A percentile compares a stretch with the other conserved stretches of the same genome.
These are phyloP conservation scores for Callimorpha dominula DNA, from an alignment of 2,888 invertebrate species.

Conservation along the genomic window DNA sequence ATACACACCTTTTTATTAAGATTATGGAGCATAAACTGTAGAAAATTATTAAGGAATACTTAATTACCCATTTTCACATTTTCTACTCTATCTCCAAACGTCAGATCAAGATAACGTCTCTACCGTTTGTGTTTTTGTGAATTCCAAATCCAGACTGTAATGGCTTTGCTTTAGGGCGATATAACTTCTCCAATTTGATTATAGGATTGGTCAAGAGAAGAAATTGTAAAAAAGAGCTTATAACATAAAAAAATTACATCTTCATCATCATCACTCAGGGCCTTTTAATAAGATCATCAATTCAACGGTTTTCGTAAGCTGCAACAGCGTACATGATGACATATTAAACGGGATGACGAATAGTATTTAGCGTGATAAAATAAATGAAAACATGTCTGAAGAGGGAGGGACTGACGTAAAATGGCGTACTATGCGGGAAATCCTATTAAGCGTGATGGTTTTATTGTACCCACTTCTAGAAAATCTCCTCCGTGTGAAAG, in stretches of 20 bases:
- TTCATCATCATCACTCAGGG: too few relatives aligned
- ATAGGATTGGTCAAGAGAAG: background rate
- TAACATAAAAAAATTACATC: background rate
- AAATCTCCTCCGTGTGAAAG: too few relatives aligned
- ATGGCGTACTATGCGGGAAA: too few relatives aligned
- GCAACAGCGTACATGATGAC: too few relatives aligned
- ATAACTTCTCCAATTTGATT: background rate
- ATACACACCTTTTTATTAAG: background rate
- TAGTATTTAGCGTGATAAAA: too few relatives aligned
- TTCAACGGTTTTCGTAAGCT: too few relatives aligned
- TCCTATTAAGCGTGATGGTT: too few relatives aligned
- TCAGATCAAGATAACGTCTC: slow-evolving; percentile 13
- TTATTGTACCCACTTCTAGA: too few relatives aligned
- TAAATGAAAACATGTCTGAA: too few relatives aligned
- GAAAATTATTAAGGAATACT: background rate
- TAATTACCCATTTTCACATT: slow-evolving; percentile 15
- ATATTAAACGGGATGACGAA: too few relatives aligned
- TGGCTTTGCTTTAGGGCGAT: background rate
- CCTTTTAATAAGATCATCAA: too few relatives aligned
- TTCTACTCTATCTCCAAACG: background rate
- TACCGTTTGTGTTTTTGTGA: slow-evolving; percentile 10
- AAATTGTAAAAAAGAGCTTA: background rate
- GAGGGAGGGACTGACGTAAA: too few relatives aligned
- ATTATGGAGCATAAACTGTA: background rate
- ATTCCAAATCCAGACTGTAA: slow-evolving; percentile 11